Evolutionary conservation across 1,140 invertebrate species (phyloP).

Genomic region (Neelides sp.): DNA sequence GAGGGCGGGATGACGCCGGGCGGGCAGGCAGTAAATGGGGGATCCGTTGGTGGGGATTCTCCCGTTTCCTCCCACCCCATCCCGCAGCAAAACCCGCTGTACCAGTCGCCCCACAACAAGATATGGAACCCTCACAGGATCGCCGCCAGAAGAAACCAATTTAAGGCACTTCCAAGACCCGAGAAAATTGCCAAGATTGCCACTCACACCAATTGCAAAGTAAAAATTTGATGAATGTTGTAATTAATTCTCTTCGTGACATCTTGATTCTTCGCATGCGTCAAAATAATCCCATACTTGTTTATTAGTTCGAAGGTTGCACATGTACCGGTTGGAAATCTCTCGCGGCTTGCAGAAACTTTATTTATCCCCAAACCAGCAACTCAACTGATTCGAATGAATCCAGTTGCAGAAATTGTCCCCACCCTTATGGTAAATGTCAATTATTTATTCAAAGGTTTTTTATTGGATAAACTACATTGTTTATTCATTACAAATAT

Average conservation of each 20-base stretch:
- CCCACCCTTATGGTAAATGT: constrained; percentile 24
- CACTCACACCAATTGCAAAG: constrained; percentile 25
- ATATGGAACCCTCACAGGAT: constrained; percentile 23
- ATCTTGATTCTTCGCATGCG: background rate
- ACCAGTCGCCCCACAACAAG: constrained; percentile 5
- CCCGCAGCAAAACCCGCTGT: no score
- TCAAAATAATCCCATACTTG: background rate
- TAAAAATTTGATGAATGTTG: constrained; percentile 4
- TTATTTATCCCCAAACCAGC: constrained; percentile 17
- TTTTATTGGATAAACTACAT: background rate
- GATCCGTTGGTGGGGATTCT: no score
- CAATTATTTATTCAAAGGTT: background rate
- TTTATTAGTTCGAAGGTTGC: constrained; percentile 24
- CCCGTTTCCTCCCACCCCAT: no score
- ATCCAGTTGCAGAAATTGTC: constrained; percentile 24
- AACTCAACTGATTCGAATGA: constrained; percentile 19
- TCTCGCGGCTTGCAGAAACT: constrained; percentile 14
- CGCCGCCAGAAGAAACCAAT: constrained; percentile 18
- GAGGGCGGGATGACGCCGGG: no score
- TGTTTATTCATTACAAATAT: constrained; percentile 1
- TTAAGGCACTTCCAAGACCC: constrained; percentile 16
- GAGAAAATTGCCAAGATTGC: constrained; percentile 26
- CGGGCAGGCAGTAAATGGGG: no score
- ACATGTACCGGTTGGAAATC: constrained; percentile 29
- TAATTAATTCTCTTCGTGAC: background rate